Evolutionary conservation across 2,888 invertebrate genomes (phyloP).

Genomic region (Conchocele bisecta): DNA sequence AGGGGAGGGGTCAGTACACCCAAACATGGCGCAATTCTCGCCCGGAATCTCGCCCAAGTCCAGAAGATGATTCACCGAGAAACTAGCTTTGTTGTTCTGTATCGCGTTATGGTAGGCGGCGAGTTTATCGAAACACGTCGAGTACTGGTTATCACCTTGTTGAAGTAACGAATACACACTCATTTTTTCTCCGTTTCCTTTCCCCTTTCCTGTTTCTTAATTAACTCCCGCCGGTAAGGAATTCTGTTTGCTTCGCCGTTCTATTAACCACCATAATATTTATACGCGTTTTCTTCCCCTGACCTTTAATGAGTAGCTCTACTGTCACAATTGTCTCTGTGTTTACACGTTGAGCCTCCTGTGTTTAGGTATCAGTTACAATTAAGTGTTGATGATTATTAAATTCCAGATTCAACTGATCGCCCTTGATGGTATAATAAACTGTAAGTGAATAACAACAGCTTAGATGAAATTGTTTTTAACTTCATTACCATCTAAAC

Average conservation of each 20-base stretch:
- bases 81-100: conserved; percentile 73
- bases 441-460: conserved; percentile 47
- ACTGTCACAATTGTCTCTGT: conserved; percentile 41
- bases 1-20: conserved; percentile 68
- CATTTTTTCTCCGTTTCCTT: conserved; percentile 52
- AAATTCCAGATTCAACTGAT: conserved; percentile 45
- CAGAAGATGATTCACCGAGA: conserved; percentile 74
- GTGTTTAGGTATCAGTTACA: conserved; percentile 5
- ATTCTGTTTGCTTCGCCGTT: conserved; percentile 40
- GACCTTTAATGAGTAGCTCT: conserved; percentile 5
- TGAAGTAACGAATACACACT: conserved; percentile 67
- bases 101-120: conserved; percentile 67
- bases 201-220: conserved; percentile 24
- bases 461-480: conserved; percentile 27
- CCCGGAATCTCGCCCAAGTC: conserved; percentile 75
- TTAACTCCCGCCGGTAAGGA: conserved; percentile 49
- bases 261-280: conserved; percentile 51
- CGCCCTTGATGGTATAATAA: conserved; percentile 45
- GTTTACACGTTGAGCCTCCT: neutral
- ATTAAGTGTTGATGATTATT: conserved; percentile 49
- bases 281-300: conserved; percentile 11
- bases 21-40: conserved; percentile 77
- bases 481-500: conserved; percentile 35
- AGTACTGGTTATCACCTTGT: conserved; percentile 65
- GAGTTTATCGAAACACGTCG: conserved; percentile 68